Evolutionary conservation across 37 sponge, comb jelly and placozoan species (phyloP).

Genomic region (Eunapius fragilis): DNA sequence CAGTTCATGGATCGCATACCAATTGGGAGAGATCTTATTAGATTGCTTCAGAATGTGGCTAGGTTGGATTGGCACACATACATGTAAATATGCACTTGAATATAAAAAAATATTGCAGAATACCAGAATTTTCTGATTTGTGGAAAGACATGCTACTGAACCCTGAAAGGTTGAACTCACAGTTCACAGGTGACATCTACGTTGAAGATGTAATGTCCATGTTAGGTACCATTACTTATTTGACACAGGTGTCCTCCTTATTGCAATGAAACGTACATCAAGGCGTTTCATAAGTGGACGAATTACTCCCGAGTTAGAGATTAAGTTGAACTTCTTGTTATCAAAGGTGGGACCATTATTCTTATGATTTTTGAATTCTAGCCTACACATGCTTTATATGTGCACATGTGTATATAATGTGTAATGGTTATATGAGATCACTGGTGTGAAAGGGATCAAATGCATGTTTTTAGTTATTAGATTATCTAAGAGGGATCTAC

Average conservation of each 20-base stretch:
- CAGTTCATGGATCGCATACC: constrained; percentile 89
- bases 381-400: background rate
- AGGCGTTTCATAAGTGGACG: constrained; percentile 85
- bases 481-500: no score
- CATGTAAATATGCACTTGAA: background rate
- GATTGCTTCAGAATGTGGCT: constrained; percentile 93
- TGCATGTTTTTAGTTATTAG: no score
- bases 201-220: background rate
- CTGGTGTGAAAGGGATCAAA: background rate
- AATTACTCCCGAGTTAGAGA: constrained; percentile 91
- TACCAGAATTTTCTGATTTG: constrained; percentile 86
- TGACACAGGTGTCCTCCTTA: constrained; percentile 29
- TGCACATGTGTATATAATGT: background rate
- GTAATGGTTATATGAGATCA: no score
- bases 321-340: constrained; percentile 88
- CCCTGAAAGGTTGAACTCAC: constrained; percentile 78
- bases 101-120: constrained; percentile 33
- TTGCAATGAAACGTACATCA: constrained; percentile 84
- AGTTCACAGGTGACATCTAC: constrained; percentile 69
- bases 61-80: constrained; percentile 24
- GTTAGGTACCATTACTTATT: background rate
- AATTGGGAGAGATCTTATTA: constrained; percentile 92
- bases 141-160: constrained; percentile 89
- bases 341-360: constrained; percentile 58
- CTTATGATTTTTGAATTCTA: background rate